Base-by-base conservation (phyloP, 2,113 vertebrate genomes). In the Hydrolagus affinis region DNA sequence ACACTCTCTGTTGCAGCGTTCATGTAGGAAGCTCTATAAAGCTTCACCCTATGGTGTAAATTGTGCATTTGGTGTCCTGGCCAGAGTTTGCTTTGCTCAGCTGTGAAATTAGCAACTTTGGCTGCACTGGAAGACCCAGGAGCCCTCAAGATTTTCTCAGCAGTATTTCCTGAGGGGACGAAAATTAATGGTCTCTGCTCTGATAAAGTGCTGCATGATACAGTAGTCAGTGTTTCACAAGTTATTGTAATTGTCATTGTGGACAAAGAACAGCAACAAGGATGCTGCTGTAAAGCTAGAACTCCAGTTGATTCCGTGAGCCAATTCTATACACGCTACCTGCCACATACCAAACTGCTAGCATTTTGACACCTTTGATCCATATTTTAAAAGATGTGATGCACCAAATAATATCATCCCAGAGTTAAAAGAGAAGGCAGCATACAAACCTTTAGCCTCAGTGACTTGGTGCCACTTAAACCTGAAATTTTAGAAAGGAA, bases 71-170 rank as follows among this genome's bases (percentile, higher is more conserved):
- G 92, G 90, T 87, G 90, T 88, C 92, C 92, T 90, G 93, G 93
- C 90, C 89, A 59, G 87, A 88, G 88, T 90, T 88, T 85, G 89
- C 87, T 88, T 86, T 89, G 89, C 92, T 90, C 92, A 92, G 91
- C 92, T 93, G 91, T 92, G 93, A 89, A 90, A 90, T 90, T 91
- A 90, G 90, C 90, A 89, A 90, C 86, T 91, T 91, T 90, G 91
- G 89, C 89, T 91, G 91, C 87, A 87, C 89, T 87, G 86, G 89
- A 89, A 90, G 91, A 90, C 89, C 90, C 89, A 80, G 89, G 90
- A 93, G 91, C 91, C 92, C 91, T 91, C 90, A 93, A 93, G 92
- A 92, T 92, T 92, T 92, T 93, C 91, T 87, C 92, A 92, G 93
- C 88, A 91, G 93, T 88, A 89, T 87, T 88, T 91, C 90, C 86